phyloP scores from a whole-genome alignment of 2,113 vertebrate species.

The Microcebus ravelobensis region DNA sequence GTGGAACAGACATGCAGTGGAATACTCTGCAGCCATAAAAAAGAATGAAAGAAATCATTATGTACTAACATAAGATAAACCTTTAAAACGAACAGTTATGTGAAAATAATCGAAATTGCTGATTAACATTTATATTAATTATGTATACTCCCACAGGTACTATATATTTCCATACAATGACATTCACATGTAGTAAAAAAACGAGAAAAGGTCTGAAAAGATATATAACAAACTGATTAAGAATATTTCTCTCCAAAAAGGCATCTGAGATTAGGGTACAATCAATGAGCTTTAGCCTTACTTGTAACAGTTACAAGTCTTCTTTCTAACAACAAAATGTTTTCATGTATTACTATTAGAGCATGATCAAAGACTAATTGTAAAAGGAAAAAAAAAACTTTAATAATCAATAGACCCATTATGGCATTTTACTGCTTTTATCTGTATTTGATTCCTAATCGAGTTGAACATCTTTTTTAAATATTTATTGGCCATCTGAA shows the following conservation, averaged over 20 bases:
- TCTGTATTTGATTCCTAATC: not conserved
- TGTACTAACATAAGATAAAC: not conserved
- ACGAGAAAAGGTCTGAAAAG: not conserved
- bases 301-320: not conserved
- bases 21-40: not conserved
- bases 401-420: not conserved
- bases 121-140: not conserved
- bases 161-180: not conserved
- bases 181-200: not conserved
- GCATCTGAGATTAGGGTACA: not conserved
- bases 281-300: not conserved
- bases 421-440: slow-evolving; percentile 1
- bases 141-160: not conserved
- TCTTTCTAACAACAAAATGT: not conserved
- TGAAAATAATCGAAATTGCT: not conserved
- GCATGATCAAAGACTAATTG: not conserved
- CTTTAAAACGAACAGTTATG: not conserved
- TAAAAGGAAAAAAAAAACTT: not conserved
- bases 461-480: not conserved
- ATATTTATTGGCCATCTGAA: not conserved
- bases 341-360: not conserved
- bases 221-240: not conserved
- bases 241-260: not conserved
- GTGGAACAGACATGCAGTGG: not conserved
- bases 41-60: not conserved